Evolutionary conservation across 2,888 invertebrate genomes (phyloP), one percentile per base, ranked within the genome.

Genomic region (Aquatica leii): DNA sequence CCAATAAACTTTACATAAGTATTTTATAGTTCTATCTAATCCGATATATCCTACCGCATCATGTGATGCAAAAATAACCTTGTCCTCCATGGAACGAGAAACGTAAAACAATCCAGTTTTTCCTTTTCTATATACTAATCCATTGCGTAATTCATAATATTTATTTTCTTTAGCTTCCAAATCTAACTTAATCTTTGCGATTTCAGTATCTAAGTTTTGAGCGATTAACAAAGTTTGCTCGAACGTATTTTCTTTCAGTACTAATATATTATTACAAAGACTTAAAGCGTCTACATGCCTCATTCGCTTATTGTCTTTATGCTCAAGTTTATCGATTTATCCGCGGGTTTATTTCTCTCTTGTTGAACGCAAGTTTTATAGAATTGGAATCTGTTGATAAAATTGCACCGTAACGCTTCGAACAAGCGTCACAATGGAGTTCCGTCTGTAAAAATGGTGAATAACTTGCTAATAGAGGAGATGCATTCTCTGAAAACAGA

Each of bases 221-320:
- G 58, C 52, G 48, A 69, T 52, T 11, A 65, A 35, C 5, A 31
- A 9, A 31, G 5, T 31, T 31, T 31, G 34, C 34, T 72, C 72
- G 49, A 73, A 65, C 11, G 65, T 65, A 51, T 69, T 72, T 49
- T 58, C 68, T 18, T 70, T 66, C 2, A 74, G 8, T 24, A 73
- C 37, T 35, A 71, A n/a, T n/a, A 56, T 66, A 56, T 59, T 67
- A 41, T n/a, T n/a, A n/a, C n/a, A n/a, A n/a, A n/a, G n/a, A n/a
- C n/a, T 77, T 34, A 75, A 55, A 0, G 76, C 72, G 64, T 77
- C 74, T 0, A 73, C 74, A 68, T 77, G 77, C 12, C 40, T 50
- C 75, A 76, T 77, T 2, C 35, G 5, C 2, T 52, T 14, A 1
- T 15, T 20, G 15, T 43, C 12, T 17, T 57, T 5, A 21, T 63